phyloP scores from a whole-genome alignment of 2,888 invertebrate species.

The Rhodophaea formosa region DNA sequence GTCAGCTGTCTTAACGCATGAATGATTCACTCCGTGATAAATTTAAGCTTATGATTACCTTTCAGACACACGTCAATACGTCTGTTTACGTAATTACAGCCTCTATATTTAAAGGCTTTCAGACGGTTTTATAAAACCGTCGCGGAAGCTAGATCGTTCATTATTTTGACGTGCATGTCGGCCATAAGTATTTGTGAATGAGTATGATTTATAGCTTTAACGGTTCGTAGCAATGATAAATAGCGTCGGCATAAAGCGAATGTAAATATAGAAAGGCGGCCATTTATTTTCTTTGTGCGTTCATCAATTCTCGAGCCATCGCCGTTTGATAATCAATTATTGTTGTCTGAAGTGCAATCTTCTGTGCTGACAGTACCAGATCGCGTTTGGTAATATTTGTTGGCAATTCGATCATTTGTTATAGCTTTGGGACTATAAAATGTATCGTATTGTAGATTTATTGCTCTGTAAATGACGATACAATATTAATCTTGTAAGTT shows the following conservation, averaged over 20 bases:
- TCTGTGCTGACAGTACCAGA: conserved; percentile 19
- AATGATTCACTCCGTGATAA: conserved; percentile 81
- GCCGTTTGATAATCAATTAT: conserved; percentile 20
- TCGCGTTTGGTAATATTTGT: conserved; percentile 36
- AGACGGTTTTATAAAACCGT: conserved; percentile 57
- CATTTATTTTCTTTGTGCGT: conserved; percentile 54
- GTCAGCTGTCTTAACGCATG: conserved; percentile 79
- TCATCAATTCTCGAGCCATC: conserved; percentile 48
- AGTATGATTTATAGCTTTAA: conserved; percentile 65
- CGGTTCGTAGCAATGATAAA: conserved; percentile 63
- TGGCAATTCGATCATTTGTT: conserved; percentile 19
- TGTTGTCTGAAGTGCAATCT: conserved; percentile 11
- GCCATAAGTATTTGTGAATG: conserved; percentile 57
- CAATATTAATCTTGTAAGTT: no score
- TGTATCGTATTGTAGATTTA: conserved; percentile 1
- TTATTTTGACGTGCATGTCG: conserved; percentile 58
- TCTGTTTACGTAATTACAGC: conserved; percentile 77
- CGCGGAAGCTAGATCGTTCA: conserved; percentile 59
- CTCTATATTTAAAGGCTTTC: conserved; percentile 66
- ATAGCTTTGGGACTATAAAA: background rate
- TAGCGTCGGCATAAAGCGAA: conserved; percentile 59
- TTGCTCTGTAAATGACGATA: background rate
- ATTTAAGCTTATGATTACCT: conserved; percentile 81
- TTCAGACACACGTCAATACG: conserved; percentile 77
- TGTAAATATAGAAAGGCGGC: conserved; percentile 59